Percentiles rank a stretch among this genome's conserved stretches.
phyloP scores from a whole-genome alignment of 1,140 invertebrate genomes.

The Brachionus manjavacas region DNA sequence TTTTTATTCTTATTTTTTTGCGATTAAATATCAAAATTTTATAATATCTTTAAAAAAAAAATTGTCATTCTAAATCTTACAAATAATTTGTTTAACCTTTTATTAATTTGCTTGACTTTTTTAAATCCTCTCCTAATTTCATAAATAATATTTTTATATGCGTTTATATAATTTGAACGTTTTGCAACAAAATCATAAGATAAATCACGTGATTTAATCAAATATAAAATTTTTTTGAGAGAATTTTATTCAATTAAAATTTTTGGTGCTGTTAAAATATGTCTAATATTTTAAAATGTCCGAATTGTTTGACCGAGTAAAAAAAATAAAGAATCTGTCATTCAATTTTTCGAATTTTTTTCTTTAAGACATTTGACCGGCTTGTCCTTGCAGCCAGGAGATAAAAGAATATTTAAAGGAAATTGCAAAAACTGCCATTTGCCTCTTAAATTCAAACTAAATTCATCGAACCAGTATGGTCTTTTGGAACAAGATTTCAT shows the following conservation, averaged over 20 bases:
- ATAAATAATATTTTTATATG: too few relatives aligned
- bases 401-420: constrained; percentile 35
- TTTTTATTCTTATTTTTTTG: too few relatives aligned
- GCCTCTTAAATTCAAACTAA: constrained; percentile 28
- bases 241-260: neutral
- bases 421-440: neutral
- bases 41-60: too few relatives aligned
- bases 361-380: constrained; percentile 1
- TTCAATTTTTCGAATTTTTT: neutral
- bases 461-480: neutral
- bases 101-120: too few relatives aligned
- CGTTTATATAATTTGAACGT: neutral
- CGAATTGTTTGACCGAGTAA: neutral
- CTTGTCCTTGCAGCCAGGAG: neutral
- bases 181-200: neutral
- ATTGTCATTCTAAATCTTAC: too few relatives aligned
- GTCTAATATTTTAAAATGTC: neutral
- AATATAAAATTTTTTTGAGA: neutral
- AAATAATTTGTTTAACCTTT: too few relatives aligned
- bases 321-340: neutral
- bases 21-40: too few relatives aligned
- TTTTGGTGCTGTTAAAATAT: neutral
- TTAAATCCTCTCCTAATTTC: too few relatives aligned
- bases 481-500: constrained; percentile 7
- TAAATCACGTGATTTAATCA: neutral